Evolutionary conservation across 2,113 vertebrate species (phyloP), one percentile per base, ranked within the genome.

Genomic region (Pollimyrus isidori): DNA sequence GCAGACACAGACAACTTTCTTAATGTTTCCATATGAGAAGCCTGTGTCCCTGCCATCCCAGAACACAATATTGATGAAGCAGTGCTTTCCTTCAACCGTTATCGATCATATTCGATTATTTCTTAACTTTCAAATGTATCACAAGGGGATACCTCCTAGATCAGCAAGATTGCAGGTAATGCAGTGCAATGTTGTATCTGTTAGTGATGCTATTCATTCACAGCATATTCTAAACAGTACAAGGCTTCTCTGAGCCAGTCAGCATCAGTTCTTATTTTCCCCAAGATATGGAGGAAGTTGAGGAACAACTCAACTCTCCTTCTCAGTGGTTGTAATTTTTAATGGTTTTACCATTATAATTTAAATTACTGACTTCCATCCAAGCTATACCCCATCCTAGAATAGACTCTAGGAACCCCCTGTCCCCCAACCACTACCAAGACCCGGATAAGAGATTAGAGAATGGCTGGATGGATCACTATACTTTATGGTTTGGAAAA

Each of bases 51-150:
- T 82, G 17, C 84, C 62, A 15, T 30, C 89, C 62, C 23, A 87
- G 26, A 89, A 48, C 85, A 73, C 4, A 49, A 87, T 82, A 80
- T 21, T 80, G 76, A 73, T 82, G 73, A 26, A 86, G 48, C 65
- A 21, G 17, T 80, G 52, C 30, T 11, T 87, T 82, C 52, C 73
- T 76, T 83, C 73, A 26, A 21, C 50, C 48, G 11, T 69, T 48
- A 86, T 39, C 13, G 35, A 50, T 48, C 86, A 21, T 35, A 83
- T 76, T 88, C 15, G n/a, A 50, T 85, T 39, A 86, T 86, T 62
- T 69, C 58, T 85, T 65, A 45, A 15, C 26, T 87, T 65, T 89
- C 80, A 76, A 52, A 45, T 21, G 49, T 56, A 6, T 53, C 58
- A 30, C 19, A 62, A 83, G 69, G 15, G 56, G 35, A 82, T 48